phyloP scores from a whole-genome alignment of 2,797 vertebrate genomes.

The Chelonia mydas region DNA sequence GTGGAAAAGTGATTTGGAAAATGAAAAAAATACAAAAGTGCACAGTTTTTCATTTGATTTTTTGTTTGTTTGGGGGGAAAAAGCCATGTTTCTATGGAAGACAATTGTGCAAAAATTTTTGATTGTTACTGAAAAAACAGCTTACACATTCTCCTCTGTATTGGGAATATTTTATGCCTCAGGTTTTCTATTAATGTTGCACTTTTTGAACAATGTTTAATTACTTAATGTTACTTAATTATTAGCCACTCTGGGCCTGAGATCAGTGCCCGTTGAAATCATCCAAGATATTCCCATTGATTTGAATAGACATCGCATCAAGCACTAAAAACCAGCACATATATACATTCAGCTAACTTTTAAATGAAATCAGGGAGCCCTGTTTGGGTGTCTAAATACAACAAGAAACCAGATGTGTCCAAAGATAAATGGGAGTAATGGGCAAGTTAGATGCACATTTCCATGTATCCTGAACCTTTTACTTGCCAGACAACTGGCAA shows the following conservation, averaged over 20 bases:
- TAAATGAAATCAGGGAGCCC: background rate
- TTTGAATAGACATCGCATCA: background rate
- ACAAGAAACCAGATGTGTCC: background rate
- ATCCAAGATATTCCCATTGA: background rate
- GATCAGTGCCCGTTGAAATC: background rate
- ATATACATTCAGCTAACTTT: background rate
- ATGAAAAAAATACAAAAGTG: background rate
- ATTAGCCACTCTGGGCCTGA: background rate
- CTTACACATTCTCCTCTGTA: background rate
- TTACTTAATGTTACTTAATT: background rate
- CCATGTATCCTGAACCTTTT: background rate
- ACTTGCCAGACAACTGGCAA: rapidly evolving
- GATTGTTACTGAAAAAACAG: background rate
- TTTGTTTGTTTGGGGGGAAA: background rate
- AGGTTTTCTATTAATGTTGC: background rate
- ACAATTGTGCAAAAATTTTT: background rate
- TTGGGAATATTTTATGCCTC: background rate
- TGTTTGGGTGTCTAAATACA: background rate
- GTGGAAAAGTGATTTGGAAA: background rate
- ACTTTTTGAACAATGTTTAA: background rate
- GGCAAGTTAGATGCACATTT: background rate
- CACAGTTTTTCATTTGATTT: background rate
- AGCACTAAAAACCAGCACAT: background rate
- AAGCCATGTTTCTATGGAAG: background rate
- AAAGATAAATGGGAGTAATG: background rate